These are phyloP conservation scores for Cynocephalus volans DNA, from an alignment of 2,113 vertebrate genomes.

Conservation along the genomic window DNA sequence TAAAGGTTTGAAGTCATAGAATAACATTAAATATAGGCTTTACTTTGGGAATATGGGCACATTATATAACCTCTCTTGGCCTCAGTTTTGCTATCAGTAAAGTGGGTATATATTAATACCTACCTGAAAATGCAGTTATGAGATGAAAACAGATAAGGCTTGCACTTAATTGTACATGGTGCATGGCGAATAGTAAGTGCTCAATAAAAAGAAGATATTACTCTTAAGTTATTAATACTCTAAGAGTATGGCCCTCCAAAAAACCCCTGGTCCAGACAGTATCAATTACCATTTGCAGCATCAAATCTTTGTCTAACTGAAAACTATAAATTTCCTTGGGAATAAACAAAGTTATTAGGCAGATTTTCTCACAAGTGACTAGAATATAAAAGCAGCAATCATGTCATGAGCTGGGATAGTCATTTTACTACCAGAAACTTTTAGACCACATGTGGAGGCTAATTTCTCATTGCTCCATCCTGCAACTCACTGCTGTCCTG, in stretches of 20 bases:
- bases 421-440: background rate
- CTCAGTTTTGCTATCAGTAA: background rate
- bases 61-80: background rate
- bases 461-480: background rate
- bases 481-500: background rate
- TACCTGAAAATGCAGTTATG: background rate
- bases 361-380: background rate
- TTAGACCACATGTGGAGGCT: background rate
- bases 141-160: background rate
- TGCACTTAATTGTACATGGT: background rate
- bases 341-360: background rate
- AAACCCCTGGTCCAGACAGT: background rate
- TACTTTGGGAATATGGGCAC: background rate
- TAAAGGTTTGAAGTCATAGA: background rate
- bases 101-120: background rate
- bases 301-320: background rate
- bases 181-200: background rate
- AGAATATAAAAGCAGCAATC: background rate
- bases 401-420: background rate
- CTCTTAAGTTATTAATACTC: background rate
- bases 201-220: background rate
- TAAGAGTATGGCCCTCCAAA: background rate
- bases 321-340: background rate
- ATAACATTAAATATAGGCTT: background rate
- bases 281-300: background rate